Evolutionary conservation across 2,113 vertebrate species (phyloP), one percentile per base, ranked within the genome.

Genomic region (Muscicapa adusta): DNA sequence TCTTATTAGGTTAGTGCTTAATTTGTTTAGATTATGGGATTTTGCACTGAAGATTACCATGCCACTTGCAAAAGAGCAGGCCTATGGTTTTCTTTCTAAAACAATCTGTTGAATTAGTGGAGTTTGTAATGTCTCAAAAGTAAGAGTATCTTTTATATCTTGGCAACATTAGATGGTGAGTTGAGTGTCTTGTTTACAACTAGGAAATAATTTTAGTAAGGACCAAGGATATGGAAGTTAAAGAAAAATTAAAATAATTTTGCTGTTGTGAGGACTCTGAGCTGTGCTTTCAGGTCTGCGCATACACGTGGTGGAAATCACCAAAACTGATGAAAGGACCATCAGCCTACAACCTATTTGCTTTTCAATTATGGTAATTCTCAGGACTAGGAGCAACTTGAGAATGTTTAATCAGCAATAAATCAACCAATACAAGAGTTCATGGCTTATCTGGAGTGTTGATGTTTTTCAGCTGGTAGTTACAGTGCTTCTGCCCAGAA

Each of bases 401-500:
- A 73, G 85, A 94, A 54, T 62, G 54, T 92, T 91, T 93, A 95
- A 95, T 95, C 75, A 84, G 48, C 61, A 51, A 26, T 88, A 95
- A 96, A 97, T 94, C 82, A 90, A 63, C 2, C 0, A 10, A 90
- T 80, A 56, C 40, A 74, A 80, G 67, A 74, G 85, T 63, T 90
- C 51, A 72, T 62, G 85, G 67, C 79, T 96, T 97, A 95, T 96
- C 94, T 93, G 48, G 48, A 78, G 90, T 81, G 90, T 45, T 96
- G 94, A 93, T 88, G 61, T 84, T n/a, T 94, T 94, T 96, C 93
- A 96, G 72, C 93, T 95, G 94, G 93, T 80, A 83, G 85, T 88
- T 90, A 50, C 42, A 67, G 45, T 8, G 31, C 68, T 93, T 77
- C 85, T 91, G 85, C 85, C 90, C 88, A 95, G 79, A 93, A 88